Evolutionary conservation across 2,888 invertebrate genomes (phyloP), one percentile per base, ranked within the genome.

Genomic region (Stramonita haemastoma): DNA sequence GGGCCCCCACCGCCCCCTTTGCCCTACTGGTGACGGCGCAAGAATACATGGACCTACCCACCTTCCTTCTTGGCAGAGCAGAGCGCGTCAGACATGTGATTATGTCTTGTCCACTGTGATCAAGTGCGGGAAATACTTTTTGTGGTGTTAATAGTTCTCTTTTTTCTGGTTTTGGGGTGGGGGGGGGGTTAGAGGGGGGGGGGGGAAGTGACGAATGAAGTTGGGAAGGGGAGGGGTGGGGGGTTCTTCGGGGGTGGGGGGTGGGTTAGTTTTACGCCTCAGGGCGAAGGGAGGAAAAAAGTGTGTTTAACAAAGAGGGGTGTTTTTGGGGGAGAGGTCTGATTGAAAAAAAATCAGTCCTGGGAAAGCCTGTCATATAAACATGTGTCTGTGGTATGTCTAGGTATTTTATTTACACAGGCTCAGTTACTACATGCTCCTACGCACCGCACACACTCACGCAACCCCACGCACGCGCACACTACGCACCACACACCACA

Each of bases 71-170:
- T 32, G 5, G 32, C 79, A 34, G 79, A 79, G 34, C 32, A 32
- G 79, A 34, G 79, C 32, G 79, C 32, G 79, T 19, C 79, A 79
- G 79, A 79, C 79, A 79, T 34, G 79, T 32, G 34, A 79, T 79
- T 79, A 32, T 1, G 34, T 79, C 34, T 34, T 79, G 79, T 79
- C 34, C 6, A n/a, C n/a, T 26, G 73, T 6, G 73, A 73, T 73
- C 73, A 73, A 73, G 73, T 46, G 73, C 13, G 73, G 73, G 73
- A n/a, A 73, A 73, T 29, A 73, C 73, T 73, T 73, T 73, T n/a
- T 73, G 73, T 73, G n/a, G 73, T 11, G 11, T 73, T 13, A 11
- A 26, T 73, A 22, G 73, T 26, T 73, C n/a, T 73, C n/a, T 73
- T 73, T 73, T 73, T n/a, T n/a, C n/a, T n/a, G 13, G 26, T 4